phyloP scores from a whole-genome alignment of 2,797 vertebrate genomes.

The Tangara arthus region DNA sequence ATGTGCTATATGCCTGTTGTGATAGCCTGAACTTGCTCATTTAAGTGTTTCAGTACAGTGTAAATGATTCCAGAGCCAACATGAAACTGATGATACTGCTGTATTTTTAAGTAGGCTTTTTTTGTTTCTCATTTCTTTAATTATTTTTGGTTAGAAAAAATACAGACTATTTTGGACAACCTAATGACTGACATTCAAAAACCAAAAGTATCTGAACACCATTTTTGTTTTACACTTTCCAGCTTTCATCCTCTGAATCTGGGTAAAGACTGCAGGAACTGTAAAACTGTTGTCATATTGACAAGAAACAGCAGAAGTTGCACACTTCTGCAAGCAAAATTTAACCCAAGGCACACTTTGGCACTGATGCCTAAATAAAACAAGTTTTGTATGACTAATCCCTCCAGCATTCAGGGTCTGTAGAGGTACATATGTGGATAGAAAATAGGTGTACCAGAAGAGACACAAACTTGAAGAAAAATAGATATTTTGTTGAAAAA shows the following conservation, averaged over 20 bases:
- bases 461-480: background rate
- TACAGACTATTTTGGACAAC: background rate
- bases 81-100: background rate
- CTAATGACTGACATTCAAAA: background rate
- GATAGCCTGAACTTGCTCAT: background rate
- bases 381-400: background rate
- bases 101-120: background rate
- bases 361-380: background rate
- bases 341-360: background rate
- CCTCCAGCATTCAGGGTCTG: background rate
- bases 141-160: background rate
- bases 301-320: background rate
- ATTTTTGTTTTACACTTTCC: background rate
- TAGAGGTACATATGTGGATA: background rate
- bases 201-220: background rate
- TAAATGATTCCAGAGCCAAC: background rate
- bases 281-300: background rate
- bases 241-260: background rate
- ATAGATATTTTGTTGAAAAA: background rate
- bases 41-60: background rate
- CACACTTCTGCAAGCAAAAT: background rate
- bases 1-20: background rate
- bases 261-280: background rate
- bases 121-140: background rate
- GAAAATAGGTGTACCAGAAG: background rate